Evolutionary conservation across 2,888 invertebrate species (phyloP), one percentile per base, ranked within the genome.

Genomic region (Crocallis elinguaria): DNA sequence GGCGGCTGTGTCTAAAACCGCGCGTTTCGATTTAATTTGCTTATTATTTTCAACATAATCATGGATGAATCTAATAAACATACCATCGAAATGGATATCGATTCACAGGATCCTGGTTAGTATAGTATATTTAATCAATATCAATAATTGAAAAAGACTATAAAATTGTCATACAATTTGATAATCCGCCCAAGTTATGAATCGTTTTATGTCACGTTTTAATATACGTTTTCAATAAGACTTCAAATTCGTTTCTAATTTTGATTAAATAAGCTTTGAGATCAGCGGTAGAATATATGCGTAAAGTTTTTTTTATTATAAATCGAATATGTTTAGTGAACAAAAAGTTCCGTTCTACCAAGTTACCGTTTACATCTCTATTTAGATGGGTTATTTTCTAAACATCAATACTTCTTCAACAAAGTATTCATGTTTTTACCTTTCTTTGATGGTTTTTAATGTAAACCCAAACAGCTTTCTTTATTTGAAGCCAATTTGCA

Each of bases 1-100:
- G 81, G 84, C 86, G 84, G 78, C 81, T 72, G 70, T 67, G 77
- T 79, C 76, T 54, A 79, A 80, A 77, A 79, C 73, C 81, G 81
- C 85, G 84, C 83, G 79, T 86, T 82, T 53, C 75, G 63, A 57
- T 63, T 64, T 49, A 63, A 70, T 71, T 73, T 68, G 58, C 61
- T 55, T 57, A 53, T 61, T 66, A 54, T 59, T 64, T 60, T 49
- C 66, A 36, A 43, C 49, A 51, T 49, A 48, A 77, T 59, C 53
- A 88, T 87, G 86, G 88, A 86, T 60, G 77, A 83, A 64, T 75
- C 64, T 32, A 73, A 63, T 64, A 67, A 73, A 59, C 74, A 69
- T 41, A 52, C 62, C 35, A 54, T 62, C 48, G 72, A 72, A 62
- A 75, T 76, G 63, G 75, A 75, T 53, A 64, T 75, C 54, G 68